Base-by-base conservation (phyloP, 1,140 invertebrate genomes). In the Zaprionus ghesquierei region DNA sequence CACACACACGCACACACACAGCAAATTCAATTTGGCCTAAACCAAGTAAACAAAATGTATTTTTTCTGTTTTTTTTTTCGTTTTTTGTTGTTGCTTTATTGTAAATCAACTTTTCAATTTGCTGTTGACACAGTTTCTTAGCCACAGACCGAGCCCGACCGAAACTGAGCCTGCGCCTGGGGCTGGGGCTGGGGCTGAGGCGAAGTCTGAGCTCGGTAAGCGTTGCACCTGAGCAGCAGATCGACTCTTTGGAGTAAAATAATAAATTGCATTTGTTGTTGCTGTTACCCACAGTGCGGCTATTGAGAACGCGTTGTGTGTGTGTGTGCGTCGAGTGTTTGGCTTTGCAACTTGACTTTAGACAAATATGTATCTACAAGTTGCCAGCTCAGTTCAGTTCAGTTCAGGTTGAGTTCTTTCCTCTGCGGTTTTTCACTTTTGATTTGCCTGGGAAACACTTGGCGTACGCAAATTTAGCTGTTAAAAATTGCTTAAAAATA, bases 91-190 rank as follows among this genome's bases (percentile, higher is more conserved):
- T 66, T 33, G 51, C 46, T 58, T 62, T 74, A 69, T 74, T 74
- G 65, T 78, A 81, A 86, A 87, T 87, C 81, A 86, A 82, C 82
- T 87, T 87, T 86, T 86, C 79, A 87, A 86, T 81, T 87, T 73
- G 75, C 79, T 78, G 81, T 81, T 86, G 81, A 86, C 81, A 86
- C 81, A 87, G 81, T 86, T 86, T 87, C 35, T 38, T 22, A 60
- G 68, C 69, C 60, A 61, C 63, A 56, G 55, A 56, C 61, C 53
- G 35, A 61, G 41, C 23, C 68, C 23, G 53, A 33, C 23, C 8
- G 18, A 12, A 18, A 5, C 31, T 80, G 80, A 75, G 81, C 75
- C 82, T 87, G 81, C 78, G 75, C 58, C 23, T 27, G 23, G 10
- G 22, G 12, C 23, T 51, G 41, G 6, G 18, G 3, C 35, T 5